phyloP scores from a whole-genome alignment of 2,888 invertebrate genomes.

The Balanococcus diminutus region DNA sequence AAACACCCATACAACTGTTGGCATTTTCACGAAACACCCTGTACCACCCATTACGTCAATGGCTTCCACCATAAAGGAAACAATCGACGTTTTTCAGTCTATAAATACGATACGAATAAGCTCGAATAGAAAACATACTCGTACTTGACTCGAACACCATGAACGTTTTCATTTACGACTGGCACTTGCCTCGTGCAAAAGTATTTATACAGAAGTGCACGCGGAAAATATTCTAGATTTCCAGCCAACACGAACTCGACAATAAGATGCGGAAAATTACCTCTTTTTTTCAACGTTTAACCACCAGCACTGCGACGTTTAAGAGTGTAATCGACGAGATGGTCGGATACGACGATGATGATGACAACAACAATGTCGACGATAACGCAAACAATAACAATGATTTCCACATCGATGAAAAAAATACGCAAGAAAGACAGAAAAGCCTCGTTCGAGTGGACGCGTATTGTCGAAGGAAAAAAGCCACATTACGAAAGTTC shows the following conservation, averaged over 20 bases:
- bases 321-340: background rate
- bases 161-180: background rate
- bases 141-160: background rate
- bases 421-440: background rate
- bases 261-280: background rate
- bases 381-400: conserved; percentile 8
- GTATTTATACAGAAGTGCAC: background rate
- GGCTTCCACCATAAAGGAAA: background rate
- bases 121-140: background rate
- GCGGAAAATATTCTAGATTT: background rate
- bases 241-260: background rate
- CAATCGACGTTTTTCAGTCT: background rate
- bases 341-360: background rate
- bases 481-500: background rate
- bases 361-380: background rate
- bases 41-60: background rate
- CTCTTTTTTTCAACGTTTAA: background rate
- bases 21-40: background rate
- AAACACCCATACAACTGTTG: conserved; percentile 3
- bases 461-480: background rate
- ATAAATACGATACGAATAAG: background rate
- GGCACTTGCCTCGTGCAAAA: no score
- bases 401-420: conserved; percentile 1
- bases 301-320: background rate
- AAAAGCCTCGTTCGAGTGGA: background rate